Base-by-base conservation (phyloP, 2,888 invertebrate genomes). In the Crocallis elinguaria region DNA sequence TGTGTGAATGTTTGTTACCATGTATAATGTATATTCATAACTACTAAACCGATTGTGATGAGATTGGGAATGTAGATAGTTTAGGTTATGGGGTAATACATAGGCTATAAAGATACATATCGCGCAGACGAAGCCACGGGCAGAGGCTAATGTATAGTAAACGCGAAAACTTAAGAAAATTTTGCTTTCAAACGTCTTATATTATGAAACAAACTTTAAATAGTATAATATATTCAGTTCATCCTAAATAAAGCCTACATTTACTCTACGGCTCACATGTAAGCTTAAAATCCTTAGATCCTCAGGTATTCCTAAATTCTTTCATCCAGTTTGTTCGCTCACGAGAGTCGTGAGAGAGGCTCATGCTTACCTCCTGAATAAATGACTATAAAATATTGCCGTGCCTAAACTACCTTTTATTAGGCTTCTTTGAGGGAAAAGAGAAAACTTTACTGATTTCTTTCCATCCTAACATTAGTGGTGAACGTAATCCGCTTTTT, bases 401-500 rank as follows among this genome's bases (percentile, higher is more conserved):
- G 51, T 23, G 57, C 52, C 56, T 62, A 65, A 69, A 69, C 64
- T 59, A 66, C 56, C 58, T 53, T 65, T 66, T 63, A 58, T 60
- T 60, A 57, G 61, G 60, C 60, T 66, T 66, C 49, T 48, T 35
- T 37, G 49, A 48, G 57, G 55, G 62, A 58, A 64, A 53, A 44
- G 38, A 58, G 42, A 51, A 68, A 68, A 63, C 46, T 35, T 38
- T 43, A 39, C 59, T 58, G 62, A 69, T 68, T 65, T 66, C 46
- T 35, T n/a, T 29, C 59, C 41, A 64, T 63, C 43, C 60, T 30
- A 29, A 55, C 62, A 68, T 73, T 66, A 64, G 64, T 57, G 52
- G 56, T 64, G 63, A 68, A 63, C 55, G 67, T 67, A 65, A 69
- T 66, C 64, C 64, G 60, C 67, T 66, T 73, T 73, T 73, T 68